Conservation (phyloP, 2,797 vertebrate genomes). For the Pygocentrus nattereri region DNA sequence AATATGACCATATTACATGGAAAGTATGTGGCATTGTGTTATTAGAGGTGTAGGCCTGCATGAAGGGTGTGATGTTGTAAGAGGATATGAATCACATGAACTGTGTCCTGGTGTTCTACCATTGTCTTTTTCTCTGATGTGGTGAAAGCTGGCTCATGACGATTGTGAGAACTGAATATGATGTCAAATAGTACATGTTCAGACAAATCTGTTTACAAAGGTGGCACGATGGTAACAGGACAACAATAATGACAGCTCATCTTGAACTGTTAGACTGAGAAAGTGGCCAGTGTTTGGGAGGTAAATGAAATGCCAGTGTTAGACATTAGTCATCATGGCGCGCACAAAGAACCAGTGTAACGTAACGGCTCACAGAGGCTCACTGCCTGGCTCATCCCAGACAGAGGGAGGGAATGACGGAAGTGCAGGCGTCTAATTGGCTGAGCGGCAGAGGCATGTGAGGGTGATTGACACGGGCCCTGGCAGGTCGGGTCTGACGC, state of each 20-base stretch:
- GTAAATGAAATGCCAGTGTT: conserved; percentile 44
- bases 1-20: no score
- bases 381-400: conserved; percentile 36
- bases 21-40: not conserved
- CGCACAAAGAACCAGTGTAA: conserved; percentile 54
- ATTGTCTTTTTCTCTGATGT: not conserved
- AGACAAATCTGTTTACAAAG: conserved; percentile 17
- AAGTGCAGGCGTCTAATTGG: conserved; percentile 52
- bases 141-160: conserved; percentile 4
- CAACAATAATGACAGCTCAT: not conserved
- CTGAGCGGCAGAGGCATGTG: conserved; percentile 57
- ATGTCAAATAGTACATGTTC: conserved; percentile 5
- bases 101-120: not conserved
- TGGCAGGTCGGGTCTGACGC: conserved; percentile 64
- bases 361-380: conserved; percentile 39
- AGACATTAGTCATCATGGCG: conserved; percentile 43
- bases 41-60: not conserved
- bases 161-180: not conserved
- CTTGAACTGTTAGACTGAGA: not conserved
- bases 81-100: conserved; percentile 29
- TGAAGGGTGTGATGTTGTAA: conserved; percentile 1
- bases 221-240: conserved; percentile 11
- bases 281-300: conserved; percentile 21
- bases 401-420: conserved; percentile 14
- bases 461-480: conserved; percentile 48